These are phyloP conservation scores for Pyralis farinalis DNA, from an alignment of 2,888 invertebrate species.

Conservation along the genomic window DNA sequence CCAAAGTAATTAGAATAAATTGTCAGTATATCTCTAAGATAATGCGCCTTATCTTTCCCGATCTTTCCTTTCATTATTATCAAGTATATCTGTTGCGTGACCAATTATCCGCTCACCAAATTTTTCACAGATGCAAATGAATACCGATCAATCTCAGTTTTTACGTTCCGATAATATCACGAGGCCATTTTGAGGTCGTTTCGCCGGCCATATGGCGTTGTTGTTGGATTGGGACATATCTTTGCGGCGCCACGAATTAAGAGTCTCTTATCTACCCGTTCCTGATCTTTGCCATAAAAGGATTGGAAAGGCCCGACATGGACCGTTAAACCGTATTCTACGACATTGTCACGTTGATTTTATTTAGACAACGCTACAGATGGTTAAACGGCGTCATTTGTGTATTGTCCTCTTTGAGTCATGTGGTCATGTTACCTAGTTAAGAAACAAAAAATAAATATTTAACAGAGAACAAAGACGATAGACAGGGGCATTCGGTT, in stretches of 20 bases:
- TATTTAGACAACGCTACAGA: slow-evolving; percentile 31
- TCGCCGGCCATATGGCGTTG: slow-evolving; percentile 54
- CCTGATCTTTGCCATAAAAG: slow-evolving; percentile 50
- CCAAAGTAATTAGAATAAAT: too few relatives aligned
- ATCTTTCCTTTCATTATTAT: too few relatives aligned
- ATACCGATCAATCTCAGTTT: background rate
- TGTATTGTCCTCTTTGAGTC: background rate
- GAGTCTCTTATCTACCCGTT: slow-evolving; percentile 37
- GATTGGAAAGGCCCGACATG: slow-evolving; percentile 57
- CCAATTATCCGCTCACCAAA: too few relatives aligned
- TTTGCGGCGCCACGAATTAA: slow-evolving; percentile 47
- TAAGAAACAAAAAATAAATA: too few relatives aligned
- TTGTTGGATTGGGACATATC: slow-evolving; percentile 35
- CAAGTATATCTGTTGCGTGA: too few relatives aligned
- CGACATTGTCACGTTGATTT: slow-evolving; percentile 55
- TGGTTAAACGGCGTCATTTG: slow-evolving; percentile 6
- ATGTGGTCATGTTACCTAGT: background rate
- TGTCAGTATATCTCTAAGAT: too few relatives aligned
- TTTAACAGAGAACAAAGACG: too few relatives aligned
- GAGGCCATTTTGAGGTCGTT: slow-evolving; percentile 33
- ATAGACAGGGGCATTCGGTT: too few relatives aligned
- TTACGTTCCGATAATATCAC: slow-evolving; percentile 2
- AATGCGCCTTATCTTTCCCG: too few relatives aligned
- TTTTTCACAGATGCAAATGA: background rate
- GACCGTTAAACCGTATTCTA: slow-evolving; percentile 35